Evolutionary conservation across 2,113 vertebrate genomes (phyloP), one percentile per base, ranked within the genome.

Genomic region (Lepus europaeus): DNA sequence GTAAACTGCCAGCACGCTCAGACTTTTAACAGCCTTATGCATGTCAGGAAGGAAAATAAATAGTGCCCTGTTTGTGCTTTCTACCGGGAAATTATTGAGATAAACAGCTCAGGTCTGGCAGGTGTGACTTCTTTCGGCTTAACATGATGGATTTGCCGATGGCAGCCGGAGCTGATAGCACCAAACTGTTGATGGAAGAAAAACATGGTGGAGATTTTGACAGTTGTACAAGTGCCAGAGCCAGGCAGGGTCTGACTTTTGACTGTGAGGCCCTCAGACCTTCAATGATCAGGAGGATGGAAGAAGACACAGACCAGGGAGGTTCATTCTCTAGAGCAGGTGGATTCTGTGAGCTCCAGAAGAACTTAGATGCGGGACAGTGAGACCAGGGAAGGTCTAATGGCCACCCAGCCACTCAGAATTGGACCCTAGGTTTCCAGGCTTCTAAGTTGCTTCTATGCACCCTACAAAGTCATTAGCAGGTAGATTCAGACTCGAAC

Each of bases 21-120:
- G 96, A 97, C 96, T 98, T 97, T 97, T 97, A 98, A 98, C 96
- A 96, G 97, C 95, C 96, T 98, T 93, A 95, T 95, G 97, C 95
- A 95, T 96, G 96, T 96, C 98, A 98, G 95, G 95, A 97, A 98
- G 92, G 96, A 98, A 98, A 98, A 98, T 97, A 98, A 98, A 98
- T 98, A 97, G 95, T 97, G 87, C 91, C 95, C 94, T 98, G 97
- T 98, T 97, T 98, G 96, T 97, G 96, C 94, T 97, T 98, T 93
- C 95, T 96, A 89, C 49, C 27, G 96, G 92, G 95, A 97, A 97
- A 93, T 97, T 88, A 95, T 94, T 0, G 25, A 98, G 98, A 98
- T 98, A 98, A 98, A 98, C 97, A 98, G 94, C 84, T 82, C 87
- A 96, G 95, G 69, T 79, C 91, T 97, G 97, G 97, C 97, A 98